Conservation (phyloP, 2,888 invertebrate genomes). For the Spodoptera littoralis region DNA sequence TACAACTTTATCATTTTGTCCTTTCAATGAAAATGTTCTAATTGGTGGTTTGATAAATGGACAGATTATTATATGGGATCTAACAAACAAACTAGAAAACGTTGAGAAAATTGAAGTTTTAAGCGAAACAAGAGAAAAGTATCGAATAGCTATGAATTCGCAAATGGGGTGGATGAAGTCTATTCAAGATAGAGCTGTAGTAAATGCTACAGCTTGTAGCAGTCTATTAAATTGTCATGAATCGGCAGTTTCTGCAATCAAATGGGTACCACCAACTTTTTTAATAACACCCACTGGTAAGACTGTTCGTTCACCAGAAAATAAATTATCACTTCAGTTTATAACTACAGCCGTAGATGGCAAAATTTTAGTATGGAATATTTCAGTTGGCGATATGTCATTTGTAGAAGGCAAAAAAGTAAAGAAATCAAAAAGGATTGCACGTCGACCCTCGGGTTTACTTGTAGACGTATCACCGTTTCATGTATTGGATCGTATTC, state of each 20-base stretch:
- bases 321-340: slow-evolving; percentile 89
- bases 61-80: slow-evolving; percentile 92
- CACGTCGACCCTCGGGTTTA: slow-evolving; percentile 88
- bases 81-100: slow-evolving; percentile 89
- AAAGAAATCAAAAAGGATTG: slow-evolving; percentile 83
- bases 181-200: slow-evolving; percentile 87
- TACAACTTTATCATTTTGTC: slow-evolving; percentile 91
- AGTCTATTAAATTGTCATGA: slow-evolving; percentile 90
- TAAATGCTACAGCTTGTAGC: slow-evolving; percentile 90
- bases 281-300: slow-evolving; percentile 89
- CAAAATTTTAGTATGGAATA: slow-evolving; percentile 91
- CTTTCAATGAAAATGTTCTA: slow-evolving; percentile 91
- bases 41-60: slow-evolving; percentile 93
- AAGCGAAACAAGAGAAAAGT: slow-evolving; percentile 90
- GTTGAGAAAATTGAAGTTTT: slow-evolving; percentile 90
- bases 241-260: slow-evolving; percentile 90
- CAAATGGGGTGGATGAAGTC: slow-evolving; percentile 92
- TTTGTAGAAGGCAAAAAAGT: slow-evolving; percentile 74
- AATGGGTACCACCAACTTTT: slow-evolving; percentile 91
- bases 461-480: slow-evolving; percentile 89
- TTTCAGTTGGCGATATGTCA: slow-evolving; percentile 85
- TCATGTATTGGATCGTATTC: slow-evolving; percentile 88
- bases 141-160: slow-evolving; percentile 89
- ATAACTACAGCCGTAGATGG: slow-evolving; percentile 91
- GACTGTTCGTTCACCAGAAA: slow-evolving; percentile 69